Evolutionary conservation across 2,113 vertebrate species (phyloP).

Genomic region (Clarias gariepinus): DNA sequence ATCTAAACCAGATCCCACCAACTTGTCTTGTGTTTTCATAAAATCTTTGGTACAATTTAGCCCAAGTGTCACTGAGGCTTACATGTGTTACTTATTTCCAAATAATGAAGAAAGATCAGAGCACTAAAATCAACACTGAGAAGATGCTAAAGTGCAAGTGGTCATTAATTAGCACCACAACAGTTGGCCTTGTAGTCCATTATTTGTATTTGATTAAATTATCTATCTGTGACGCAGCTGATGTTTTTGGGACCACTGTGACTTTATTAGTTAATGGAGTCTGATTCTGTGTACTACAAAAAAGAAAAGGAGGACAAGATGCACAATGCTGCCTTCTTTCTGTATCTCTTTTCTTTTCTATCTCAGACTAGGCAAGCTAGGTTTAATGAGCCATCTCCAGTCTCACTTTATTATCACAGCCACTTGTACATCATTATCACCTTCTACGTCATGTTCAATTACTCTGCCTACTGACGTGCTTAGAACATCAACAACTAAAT

Average conservation of each 20-base stretch:
- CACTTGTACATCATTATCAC: slow-evolving; percentile 28
- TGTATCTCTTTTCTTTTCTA: slow-evolving; percentile 5
- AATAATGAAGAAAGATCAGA: slow-evolving; percentile 22
- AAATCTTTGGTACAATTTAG: neutral
- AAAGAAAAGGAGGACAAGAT: slow-evolving; percentile 6
- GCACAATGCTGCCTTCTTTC: neutral
- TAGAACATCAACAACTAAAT: neutral
- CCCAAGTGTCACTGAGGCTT: neutral
- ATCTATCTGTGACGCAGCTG: slow-evolving; percentile 24
- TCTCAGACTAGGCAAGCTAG: neutral
- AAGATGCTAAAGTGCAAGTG: neutral
- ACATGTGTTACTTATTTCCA: neutral
- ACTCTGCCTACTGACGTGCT: slow-evolving; percentile 25
- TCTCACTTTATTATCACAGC: slow-evolving; percentile 26
- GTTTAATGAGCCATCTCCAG: slow-evolving; percentile 29
- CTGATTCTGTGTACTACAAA: neutral
- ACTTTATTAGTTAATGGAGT: slow-evolving; percentile 38
- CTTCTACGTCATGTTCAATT: slow-evolving; percentile 23
- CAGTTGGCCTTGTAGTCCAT: slow-evolving; percentile 3
- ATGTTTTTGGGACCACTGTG: slow-evolving; percentile 23
- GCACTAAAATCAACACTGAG: neutral
- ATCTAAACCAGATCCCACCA: neutral
- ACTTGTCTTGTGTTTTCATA: slow-evolving; percentile 13
- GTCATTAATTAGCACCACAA: slow-evolving; percentile 22
- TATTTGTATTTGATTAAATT: slow-evolving; percentile 40